phyloP scores from a whole-genome alignment of 2,888 invertebrate genomes.

The Dromius quadrimaculatus region DNA sequence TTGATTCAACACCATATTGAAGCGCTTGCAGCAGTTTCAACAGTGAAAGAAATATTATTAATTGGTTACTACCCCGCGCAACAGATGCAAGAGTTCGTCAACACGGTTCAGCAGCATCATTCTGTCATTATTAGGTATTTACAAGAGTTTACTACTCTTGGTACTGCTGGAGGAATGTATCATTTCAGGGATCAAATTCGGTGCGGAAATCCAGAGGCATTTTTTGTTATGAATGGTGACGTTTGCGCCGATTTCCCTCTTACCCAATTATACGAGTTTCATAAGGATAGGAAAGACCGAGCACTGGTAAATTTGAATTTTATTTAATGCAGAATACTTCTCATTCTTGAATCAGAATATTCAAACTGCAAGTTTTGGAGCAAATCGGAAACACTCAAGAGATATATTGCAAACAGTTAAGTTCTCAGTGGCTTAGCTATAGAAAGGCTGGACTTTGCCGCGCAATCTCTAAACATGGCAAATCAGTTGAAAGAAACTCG shows the following conservation, averaged over 20 bases:
- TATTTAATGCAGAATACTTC: too few relatives aligned
- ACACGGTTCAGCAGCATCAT: conserved; percentile 86
- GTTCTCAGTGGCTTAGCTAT: too few relatives aligned
- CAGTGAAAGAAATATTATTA: conserved; percentile 90
- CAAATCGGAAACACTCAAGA: too few relatives aligned
- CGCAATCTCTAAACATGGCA: too few relatives aligned
- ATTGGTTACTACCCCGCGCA: conserved; percentile 92
- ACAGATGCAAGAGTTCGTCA: conserved; percentile 88
- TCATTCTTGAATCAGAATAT: too few relatives aligned
- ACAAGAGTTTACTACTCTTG: conserved; percentile 94
- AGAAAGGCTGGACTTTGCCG: too few relatives aligned
- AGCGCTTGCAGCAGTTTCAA: conserved; percentile 83
- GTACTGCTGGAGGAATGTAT: conserved; percentile 97
- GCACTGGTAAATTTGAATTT: conserved; percentile 69
- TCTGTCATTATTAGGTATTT: conserved; percentile 81
- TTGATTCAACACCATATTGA: conserved; percentile 98
- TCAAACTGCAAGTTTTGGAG: too few relatives aligned
- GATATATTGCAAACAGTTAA: too few relatives aligned
- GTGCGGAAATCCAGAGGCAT: conserved; percentile 86
- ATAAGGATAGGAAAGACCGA: conserved; percentile 70
- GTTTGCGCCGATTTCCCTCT: conserved; percentile 97
- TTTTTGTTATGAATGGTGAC: conserved; percentile 97
- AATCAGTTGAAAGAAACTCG: too few relatives aligned
- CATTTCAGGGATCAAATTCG: conserved; percentile 97
- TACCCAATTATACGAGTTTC: conserved; percentile 83